Conservation (phyloP, 2,888 invertebrate species). For the Meghimatium bilineatum region DNA sequence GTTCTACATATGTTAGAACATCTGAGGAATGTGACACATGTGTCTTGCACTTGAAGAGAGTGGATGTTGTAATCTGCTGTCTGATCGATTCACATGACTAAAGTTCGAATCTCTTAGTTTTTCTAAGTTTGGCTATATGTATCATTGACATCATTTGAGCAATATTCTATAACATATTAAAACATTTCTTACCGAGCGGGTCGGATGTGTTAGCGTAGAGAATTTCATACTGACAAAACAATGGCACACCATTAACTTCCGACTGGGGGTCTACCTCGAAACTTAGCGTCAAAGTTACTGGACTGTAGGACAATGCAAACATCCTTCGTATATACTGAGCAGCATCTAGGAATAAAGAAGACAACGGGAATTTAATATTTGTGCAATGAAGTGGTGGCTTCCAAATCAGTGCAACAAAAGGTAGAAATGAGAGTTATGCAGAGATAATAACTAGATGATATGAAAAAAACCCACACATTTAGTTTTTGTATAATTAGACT, state of each 20-base stretch:
- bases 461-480: too few species aligned
- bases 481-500: too few species aligned
- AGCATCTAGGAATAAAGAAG: conserved; percentile 34
- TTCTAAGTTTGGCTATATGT: too few species aligned
- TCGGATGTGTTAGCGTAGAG: conserved; percentile 41
- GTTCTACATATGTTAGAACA: too few species aligned
- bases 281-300: conserved; percentile 54
- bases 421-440: neutral
- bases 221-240: conserved; percentile 43
- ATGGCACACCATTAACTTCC: conserved; percentile 24
- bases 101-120: too few species aligned
- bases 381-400: too few species aligned
- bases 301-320: conserved; percentile 54
- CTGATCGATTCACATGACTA: too few species aligned
- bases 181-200: conserved; percentile 24
- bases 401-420: neutral
- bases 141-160: neutral
- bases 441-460: neutral
- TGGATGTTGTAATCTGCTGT: too few species aligned
- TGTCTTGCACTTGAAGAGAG: too few species aligned
- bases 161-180: neutral
- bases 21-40: too few species aligned
- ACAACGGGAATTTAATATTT: neutral
- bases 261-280: conserved; percentile 52
- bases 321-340: conserved; percentile 44